A percentile compares a stretch with the other conserved stretches of the same genome.
Conservation (phyloP, 1,140 invertebrate species). For the Heliconius nattereri region DNA sequence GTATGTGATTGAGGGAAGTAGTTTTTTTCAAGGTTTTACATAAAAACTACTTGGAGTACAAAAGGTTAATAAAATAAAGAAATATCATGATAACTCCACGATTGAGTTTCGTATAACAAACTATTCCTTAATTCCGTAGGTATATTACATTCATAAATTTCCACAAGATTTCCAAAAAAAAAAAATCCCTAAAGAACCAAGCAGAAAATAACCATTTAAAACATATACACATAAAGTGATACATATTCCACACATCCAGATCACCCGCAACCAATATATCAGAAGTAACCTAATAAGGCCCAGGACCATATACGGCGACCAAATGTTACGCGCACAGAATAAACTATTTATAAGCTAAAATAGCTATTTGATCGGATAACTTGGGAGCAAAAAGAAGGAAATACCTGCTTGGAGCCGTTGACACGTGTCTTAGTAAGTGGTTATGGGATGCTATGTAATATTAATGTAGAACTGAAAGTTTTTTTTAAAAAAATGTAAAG, state of each 20-base stretch:
- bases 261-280: slow-evolving; percentile 69
- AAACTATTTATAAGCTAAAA: slow-evolving; percentile 24
- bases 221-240: slow-evolving; percentile 51
- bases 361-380: slow-evolving; percentile 22
- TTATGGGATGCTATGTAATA: slow-evolving; percentile 1
- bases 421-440: slow-evolving; percentile 25
- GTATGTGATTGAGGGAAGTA: too few species aligned
- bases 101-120: too few species aligned
- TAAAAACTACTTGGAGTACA: too few species aligned
- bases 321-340: slow-evolving; percentile 58
- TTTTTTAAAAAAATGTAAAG: background rate
- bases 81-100: too few species aligned
- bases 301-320: slow-evolving; percentile 52
- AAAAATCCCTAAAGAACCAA: slow-evolving; percentile 21
- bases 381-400: slow-evolving; percentile 36
- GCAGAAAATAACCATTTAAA: slow-evolving; percentile 39
- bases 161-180: too few species aligned
- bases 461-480: background rate
- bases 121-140: too few species aligned
- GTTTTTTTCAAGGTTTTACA: too few species aligned
- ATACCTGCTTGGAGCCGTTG: slow-evolving; percentile 32
- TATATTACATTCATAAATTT: too few species aligned
- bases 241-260: slow-evolving; percentile 71
- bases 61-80: too few species aligned
- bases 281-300: slow-evolving; percentile 59